Conservation (phyloP, 2,113 vertebrate species). For the Oreochromis spilurus region DNA sequence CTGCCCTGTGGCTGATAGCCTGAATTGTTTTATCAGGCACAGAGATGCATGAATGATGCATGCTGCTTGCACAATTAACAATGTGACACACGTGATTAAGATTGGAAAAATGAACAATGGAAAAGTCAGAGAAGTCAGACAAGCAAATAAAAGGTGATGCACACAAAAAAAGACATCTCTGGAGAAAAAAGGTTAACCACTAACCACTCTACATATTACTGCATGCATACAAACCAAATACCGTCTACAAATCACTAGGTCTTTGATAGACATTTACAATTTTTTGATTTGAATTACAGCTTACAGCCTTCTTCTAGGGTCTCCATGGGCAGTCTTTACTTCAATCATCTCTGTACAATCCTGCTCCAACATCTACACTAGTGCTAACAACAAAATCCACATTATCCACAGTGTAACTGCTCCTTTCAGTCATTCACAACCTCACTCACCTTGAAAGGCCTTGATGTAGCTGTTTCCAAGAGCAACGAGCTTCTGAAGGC, state of each 20-base stretch:
- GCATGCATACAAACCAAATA: background rate
- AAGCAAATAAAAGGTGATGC: background rate
- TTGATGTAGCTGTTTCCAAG: constrained; percentile 89
- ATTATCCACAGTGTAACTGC: background rate
- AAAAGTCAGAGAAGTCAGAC: background rate
- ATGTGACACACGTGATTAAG: background rate
- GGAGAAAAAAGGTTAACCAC: background rate
- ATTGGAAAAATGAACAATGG: background rate
- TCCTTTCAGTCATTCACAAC: background rate
- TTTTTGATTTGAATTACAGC: background rate
- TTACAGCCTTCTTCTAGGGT: background rate
- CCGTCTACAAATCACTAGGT: background rate
- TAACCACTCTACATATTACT: background rate
- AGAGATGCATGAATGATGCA: constrained; percentile 26
- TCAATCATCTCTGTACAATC: background rate
- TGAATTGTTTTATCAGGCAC: constrained; percentile 6
- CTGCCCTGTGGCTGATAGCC: constrained; percentile 8
- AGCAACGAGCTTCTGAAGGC: constrained; percentile 86
- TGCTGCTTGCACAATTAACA: constrained; percentile 6
- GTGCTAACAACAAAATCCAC: background rate
- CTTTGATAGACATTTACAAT: background rate
- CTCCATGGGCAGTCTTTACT: background rate
- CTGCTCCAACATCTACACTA: background rate
- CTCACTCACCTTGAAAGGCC: constrained; percentile 84
- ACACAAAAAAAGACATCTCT: background rate